phyloP scores from a whole-genome alignment of 2,113 vertebrate species.

The Neodontobutis hainanensis region DNA sequence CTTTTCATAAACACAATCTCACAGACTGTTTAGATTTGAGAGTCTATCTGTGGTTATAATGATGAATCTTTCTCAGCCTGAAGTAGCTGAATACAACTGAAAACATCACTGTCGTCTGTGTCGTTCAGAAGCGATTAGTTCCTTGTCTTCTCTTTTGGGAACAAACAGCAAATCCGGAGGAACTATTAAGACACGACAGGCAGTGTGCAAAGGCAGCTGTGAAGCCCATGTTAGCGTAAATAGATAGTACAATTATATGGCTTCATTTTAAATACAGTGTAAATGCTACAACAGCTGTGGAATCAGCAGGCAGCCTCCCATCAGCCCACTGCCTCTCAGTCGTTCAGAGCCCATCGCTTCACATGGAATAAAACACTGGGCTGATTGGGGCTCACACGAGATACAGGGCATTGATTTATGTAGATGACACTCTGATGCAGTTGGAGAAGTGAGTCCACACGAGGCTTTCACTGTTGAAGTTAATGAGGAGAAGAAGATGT shows the following conservation, averaged over 20 bases:
- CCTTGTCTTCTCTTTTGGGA: constrained; percentile 18
- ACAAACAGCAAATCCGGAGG: constrained; percentile 34
- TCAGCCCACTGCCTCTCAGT: constrained; percentile 16
- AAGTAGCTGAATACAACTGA: too few species aligned
- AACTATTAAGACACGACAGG: constrained; percentile 41
- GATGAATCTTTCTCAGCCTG: too few species aligned
- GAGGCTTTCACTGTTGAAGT: constrained; percentile 4
- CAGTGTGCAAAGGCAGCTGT: constrained; percentile 42
- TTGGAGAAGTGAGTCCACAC: too few species aligned
- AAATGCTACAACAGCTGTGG: constrained; percentile 52
- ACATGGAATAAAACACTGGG: constrained; percentile 7
- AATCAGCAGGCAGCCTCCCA: constrained; percentile 21
- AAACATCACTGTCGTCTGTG: not conserved
- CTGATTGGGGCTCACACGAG: too few species aligned
- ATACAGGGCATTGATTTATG: too few species aligned
- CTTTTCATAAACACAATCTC: too few species aligned
- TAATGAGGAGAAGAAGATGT: not conserved
- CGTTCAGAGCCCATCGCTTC: constrained; percentile 29
- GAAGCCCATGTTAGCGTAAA: constrained; percentile 53
- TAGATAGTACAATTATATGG: constrained; percentile 65
- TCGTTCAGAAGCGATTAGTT: constrained; percentile 18
- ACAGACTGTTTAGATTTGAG: too few species aligned
- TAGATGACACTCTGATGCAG: too few species aligned
- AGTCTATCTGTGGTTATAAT: too few species aligned
- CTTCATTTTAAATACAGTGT: constrained; percentile 35